Base-by-base conservation (phyloP, 2,113 vertebrate genomes). In the Mionectes macconnelli region DNA sequence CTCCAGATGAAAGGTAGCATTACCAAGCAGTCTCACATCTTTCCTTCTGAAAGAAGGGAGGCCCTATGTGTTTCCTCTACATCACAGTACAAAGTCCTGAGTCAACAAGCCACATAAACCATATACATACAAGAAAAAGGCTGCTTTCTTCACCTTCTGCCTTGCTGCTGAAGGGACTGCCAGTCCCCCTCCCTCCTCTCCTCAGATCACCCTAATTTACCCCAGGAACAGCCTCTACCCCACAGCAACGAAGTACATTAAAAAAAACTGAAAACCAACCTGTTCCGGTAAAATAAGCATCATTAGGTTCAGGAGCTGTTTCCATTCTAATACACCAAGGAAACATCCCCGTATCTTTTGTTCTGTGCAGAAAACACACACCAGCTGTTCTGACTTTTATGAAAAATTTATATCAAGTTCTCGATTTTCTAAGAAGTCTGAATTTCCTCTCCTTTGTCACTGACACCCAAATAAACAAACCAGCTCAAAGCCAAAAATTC, bases 371-470 rank as follows among this genome's bases (percentile, higher is more conserved):
- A 86, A 86, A 93, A 91, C 33, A 77, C 40, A 75, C 7, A 37
- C 24, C 90, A 95, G 90, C 53, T 95, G 87, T 70, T 88, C 76
- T 47, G 55, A 74, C 39, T 78, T 88, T 1, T 40, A 78, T 15
- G 6, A 88, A 93, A 83, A 88, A 72, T 40, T 77, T 70, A 72
- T 59, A 85, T 4, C 1, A 17, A 93, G 55, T 37, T 45, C 53
- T 79, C 1, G 0, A 16, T 83, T 94, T 92, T 83, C 76, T 80
- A 86, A 75, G 75, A 76, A 59, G 20, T 37, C 44, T 64, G 39
- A 83, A 90, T 92, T 95, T 90, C 56, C 90, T 24, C 8, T 92
- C 47, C 76, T 86, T 85, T 93, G 87, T 91, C 90, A 85, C 55
- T 77, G 47, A 77, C 59, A 88, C 39, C 55, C 82, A 83, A 89